phyloP scores from a whole-genome alignment of 1,140 invertebrate species.

The Drosophila subobscura region DNA sequence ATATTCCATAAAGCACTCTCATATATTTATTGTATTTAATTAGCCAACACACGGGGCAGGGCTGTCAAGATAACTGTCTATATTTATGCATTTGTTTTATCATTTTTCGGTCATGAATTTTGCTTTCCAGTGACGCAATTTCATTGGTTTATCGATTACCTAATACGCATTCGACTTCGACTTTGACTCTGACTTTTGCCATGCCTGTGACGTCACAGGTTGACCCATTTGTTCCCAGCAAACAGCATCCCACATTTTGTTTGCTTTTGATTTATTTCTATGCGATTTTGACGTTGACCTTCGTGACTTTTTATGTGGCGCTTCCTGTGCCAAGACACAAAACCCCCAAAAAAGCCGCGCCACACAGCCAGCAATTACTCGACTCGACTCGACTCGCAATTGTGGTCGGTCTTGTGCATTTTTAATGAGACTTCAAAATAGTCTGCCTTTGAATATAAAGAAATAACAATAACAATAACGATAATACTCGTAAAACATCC shows the following conservation, averaged over 20 bases:
- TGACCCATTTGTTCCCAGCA: too few species aligned
- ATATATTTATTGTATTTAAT: slow-evolving; percentile 29
- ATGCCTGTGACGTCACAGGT: too few species aligned
- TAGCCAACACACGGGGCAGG: slow-evolving; percentile 15
- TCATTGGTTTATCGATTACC: too few species aligned
- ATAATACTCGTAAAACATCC: slow-evolving; percentile 34
- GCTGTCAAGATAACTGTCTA: slow-evolving; percentile 21
- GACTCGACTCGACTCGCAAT: slow-evolving; percentile 30
- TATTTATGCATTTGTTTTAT: slow-evolving; percentile 30
- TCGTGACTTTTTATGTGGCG: slow-evolving; percentile 4
- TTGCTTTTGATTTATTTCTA: slow-evolving; percentile 19
- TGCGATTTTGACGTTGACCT: slow-evolving; percentile 14
- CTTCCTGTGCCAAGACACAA: slow-evolving; percentile 40
- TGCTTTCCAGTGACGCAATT: slow-evolving; percentile 17
- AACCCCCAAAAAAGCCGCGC: neutral
- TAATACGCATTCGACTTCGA: too few species aligned
- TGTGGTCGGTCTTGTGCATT: slow-evolving; percentile 43
- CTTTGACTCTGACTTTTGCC: too few species aligned
- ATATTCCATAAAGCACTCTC: neutral
- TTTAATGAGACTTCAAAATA: slow-evolving; percentile 33
- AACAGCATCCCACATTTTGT: slow-evolving; percentile 15
- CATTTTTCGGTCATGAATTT: neutral
- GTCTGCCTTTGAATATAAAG: too few species aligned
- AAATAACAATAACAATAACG: slow-evolving; percentile 15
- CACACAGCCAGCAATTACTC: too few species aligned